Base-by-base conservation (phyloP, 2,113 vertebrate genomes). In the Salvelinus namaycush region DNA sequence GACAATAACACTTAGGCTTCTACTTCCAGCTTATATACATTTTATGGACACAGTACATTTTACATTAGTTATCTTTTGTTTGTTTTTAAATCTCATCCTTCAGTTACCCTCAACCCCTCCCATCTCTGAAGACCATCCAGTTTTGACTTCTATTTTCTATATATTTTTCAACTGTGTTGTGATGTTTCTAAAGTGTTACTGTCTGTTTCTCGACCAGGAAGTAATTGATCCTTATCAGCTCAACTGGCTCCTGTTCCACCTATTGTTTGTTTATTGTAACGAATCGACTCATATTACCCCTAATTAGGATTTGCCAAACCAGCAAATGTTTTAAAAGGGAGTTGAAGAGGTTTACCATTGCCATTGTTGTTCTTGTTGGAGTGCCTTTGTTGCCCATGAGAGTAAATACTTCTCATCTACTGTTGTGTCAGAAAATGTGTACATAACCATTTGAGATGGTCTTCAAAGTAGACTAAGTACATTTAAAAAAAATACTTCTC, bases 351-450 rank as follows among this genome's bases (percentile, higher is more conserved):
- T 86, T 86, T 84, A 72, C 69, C 34, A 49, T 74, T 79, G 87
- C 68, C 75, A 76, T 65, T 87, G 87, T 87, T 84, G 81, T 82
- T 77, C 78, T 83, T 73, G 83, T 29, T 26, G 49, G 70, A 72
- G 66, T 20, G 8, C 66, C 11, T 69, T 72, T 88, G 86, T 90
- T 87, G 85, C 71, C 78, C 11, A 27, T 66, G 70, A 79, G 68
- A 72, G 74, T 89, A 90, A 90, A 90, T 82, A 87, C 78, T 73
- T 3, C 39, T 44, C 39, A 67, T 83, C 81, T 81, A 79, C 74
- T 87, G 85, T 86, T 88, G 87, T 88, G 83, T 85, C 79, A 84
- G 72, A 82, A 85, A 85, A 83, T 68, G 8, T 44, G 39, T 44
- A 11, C 8, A 11, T 44, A 11, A 59, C 9, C 9, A 44, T 44